These are phyloP conservation scores for Tachina grossa DNA, from an alignment of 2,888 invertebrate genomes.

Conservation along the genomic window DNA sequence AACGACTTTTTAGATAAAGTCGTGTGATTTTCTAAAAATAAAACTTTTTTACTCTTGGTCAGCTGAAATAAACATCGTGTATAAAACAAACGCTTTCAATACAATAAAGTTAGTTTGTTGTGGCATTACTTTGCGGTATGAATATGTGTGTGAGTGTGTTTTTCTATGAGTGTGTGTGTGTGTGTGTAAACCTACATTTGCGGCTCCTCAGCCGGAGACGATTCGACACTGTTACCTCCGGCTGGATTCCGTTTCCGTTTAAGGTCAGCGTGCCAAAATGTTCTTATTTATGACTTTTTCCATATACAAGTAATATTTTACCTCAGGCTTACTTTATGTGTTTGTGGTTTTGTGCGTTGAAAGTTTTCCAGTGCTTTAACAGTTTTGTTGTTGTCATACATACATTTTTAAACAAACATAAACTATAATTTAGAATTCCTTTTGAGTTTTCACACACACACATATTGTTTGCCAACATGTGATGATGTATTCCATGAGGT, in stretches of 20 bases:
- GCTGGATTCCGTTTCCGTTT: slow-evolving; percentile 80
- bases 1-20: neutral
- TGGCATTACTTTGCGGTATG: neutral
- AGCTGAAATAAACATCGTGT: slow-evolving; percentile 50
- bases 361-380: slow-evolving; percentile 32
- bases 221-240: slow-evolving; percentile 81
- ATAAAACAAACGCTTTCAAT: slow-evolving; percentile 10
- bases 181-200: slow-evolving; percentile 62
- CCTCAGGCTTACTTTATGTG: neutral
- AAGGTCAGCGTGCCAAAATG: slow-evolving; percentile 72
- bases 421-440: slow-evolving; percentile 52
- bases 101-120: slow-evolving; percentile 40
- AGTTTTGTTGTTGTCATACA: slow-evolving; percentile 23
- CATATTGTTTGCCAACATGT: too few species aligned
- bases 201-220: slow-evolving; percentile 79
- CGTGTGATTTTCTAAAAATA: slow-evolving; percentile 19
- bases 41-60: slow-evolving; percentile 58
- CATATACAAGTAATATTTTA: slow-evolving; percentile 43
- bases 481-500: too few species aligned
- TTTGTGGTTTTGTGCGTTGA: slow-evolving; percentile 15
- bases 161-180: neutral
- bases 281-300: slow-evolving; percentile 68
- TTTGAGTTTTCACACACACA: neutral
- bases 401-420: slow-evolving; percentile 30
- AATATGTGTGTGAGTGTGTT: neutral